phyloP scores from a whole-genome alignment of 2,113 vertebrate species.

The Erythrolamprus reginae region DNA sequence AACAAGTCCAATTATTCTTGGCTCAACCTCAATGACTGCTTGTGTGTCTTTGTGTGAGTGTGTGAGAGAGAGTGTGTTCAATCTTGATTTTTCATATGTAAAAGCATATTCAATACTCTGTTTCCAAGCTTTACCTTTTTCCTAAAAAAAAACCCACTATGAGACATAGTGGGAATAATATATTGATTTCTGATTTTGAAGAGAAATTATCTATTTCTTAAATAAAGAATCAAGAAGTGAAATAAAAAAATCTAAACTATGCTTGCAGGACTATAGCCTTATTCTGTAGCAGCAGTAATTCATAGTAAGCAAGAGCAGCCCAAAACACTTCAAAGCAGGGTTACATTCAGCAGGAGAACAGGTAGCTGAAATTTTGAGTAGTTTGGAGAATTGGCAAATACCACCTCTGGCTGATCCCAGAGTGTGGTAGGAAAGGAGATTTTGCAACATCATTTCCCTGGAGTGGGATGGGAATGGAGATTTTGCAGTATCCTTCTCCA shows the following conservation, averaged over 20 bases:
- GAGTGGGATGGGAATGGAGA: too few species aligned
- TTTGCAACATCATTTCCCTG: too few species aligned
- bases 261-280: background rate
- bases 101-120: background rate
- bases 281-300: background rate
- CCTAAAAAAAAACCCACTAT: background rate
- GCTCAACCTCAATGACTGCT: background rate
- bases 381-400: too few species aligned
- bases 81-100: background rate
- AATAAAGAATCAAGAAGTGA: background rate
- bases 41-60: background rate
- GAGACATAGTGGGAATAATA: background rate
- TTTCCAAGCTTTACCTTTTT: background rate
- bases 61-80: background rate
- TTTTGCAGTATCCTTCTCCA: too few species aligned
- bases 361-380: too few species aligned
- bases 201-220: background rate
- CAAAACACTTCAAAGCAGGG: background rate
- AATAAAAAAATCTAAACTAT: background rate
- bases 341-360: too few species aligned
- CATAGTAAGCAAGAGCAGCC: background rate
- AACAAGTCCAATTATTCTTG: background rate
- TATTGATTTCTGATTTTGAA: background rate
- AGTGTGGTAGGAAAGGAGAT: too few species aligned
- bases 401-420: too few species aligned